These are phyloP conservation scores for Drosophila peninsularis DNA, from an alignment of 2,888 invertebrate genomes.

Conservation along the genomic window DNA sequence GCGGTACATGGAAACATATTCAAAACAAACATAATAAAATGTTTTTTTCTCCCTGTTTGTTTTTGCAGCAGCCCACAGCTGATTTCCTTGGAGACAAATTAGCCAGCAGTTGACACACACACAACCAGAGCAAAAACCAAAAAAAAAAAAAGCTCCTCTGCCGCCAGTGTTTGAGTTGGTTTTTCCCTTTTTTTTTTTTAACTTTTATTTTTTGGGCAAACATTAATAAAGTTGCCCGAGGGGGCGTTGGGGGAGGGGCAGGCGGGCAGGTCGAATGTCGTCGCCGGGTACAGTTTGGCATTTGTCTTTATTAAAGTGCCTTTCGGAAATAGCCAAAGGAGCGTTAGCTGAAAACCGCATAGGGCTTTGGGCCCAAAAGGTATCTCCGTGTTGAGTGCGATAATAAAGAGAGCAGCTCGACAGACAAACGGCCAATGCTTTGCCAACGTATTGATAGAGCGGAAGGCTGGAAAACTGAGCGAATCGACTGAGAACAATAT, in stretches of 20 bases:
- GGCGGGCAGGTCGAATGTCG: slow-evolving; percentile 35
- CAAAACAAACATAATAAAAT: slow-evolving; percentile 65
- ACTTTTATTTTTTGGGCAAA: slow-evolving; percentile 40
- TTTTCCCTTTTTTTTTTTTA: slow-evolving; percentile 17
- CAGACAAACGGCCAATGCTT: slow-evolving; percentile 17
- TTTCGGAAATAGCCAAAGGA: slow-evolving; percentile 13
- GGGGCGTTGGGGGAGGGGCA: not conserved
- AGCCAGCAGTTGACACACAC: slow-evolving; percentile 65
- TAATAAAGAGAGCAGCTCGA: slow-evolving; percentile 17
- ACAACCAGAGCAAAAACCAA: slow-evolving; percentile 17
- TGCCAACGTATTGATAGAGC: slow-evolving; percentile 24
- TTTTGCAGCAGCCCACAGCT: slow-evolving; percentile 55
- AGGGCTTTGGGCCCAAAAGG: slow-evolving; percentile 25
- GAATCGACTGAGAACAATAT: not conserved
- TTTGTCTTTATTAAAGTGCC: slow-evolving; percentile 59
- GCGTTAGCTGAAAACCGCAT: slow-evolving; percentile 11
- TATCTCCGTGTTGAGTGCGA: slow-evolving; percentile 30
- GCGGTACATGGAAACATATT: slow-evolving; percentile 47
- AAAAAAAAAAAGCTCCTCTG: slow-evolving; percentile 6
- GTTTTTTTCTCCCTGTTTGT: slow-evolving; percentile 20
- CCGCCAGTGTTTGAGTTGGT: slow-evolving; percentile 42
- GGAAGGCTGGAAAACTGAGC: not conserved
- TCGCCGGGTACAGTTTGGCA: slow-evolving; percentile 54
- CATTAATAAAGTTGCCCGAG: slow-evolving; percentile 63
- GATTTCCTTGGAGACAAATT: slow-evolving; percentile 79